phyloP scores from a whole-genome alignment of 2,113 vertebrate genomes.

The Coracopsis vasa region DNA sequence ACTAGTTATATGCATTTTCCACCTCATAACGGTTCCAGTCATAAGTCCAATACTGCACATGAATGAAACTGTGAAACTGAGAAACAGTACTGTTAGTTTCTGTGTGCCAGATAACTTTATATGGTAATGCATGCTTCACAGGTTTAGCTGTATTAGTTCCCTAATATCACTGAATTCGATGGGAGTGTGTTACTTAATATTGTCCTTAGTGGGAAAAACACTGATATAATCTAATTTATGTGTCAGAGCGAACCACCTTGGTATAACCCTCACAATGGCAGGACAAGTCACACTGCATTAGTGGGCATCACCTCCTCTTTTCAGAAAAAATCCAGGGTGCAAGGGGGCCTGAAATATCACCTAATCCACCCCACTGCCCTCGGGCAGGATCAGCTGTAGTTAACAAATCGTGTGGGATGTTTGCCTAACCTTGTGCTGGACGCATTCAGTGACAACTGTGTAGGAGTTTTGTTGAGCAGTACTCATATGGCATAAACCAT shows the following conservation, averaged over 20 bases:
- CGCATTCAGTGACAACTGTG: not conserved
- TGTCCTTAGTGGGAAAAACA: not conserved
- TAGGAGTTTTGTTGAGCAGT: not conserved
- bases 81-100: not conserved
- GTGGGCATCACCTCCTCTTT: not conserved
- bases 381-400: not conserved
- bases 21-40: not conserved
- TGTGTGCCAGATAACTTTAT: not conserved
- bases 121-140: not conserved
- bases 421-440: not conserved
- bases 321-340: not conserved
- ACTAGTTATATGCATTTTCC: not conserved
- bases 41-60: not conserved
- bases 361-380: not conserved
- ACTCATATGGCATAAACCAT: not conserved
- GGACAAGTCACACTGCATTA: not conserved
- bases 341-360: not conserved
- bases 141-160: not conserved
- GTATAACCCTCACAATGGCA: not conserved
- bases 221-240: not conserved
- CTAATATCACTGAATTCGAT: not conserved
- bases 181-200: not conserved
- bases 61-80: not conserved
- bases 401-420: not conserved
- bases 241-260: not conserved